Evolutionary conservation across 2,888 invertebrate species (phyloP), one percentile per base, ranked within the genome.

Genomic region (Aphidoletes aphidimyza): DNA sequence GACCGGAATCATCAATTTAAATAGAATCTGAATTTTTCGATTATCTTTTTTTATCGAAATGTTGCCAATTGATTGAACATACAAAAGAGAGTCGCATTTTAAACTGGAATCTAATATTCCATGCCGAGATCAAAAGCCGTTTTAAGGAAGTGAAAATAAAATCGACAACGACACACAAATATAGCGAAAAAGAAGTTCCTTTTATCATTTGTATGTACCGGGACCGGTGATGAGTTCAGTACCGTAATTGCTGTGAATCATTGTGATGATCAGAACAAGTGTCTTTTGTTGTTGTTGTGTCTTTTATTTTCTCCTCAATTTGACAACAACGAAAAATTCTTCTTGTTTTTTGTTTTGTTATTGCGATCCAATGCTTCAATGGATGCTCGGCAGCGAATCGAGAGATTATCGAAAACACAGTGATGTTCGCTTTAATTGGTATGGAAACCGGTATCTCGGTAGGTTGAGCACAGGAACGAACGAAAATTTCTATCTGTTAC

Each of bases 361-460:
- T 22, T 22, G 47, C 47, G 47, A 17, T 47, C 39, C 39, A 47
- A 47, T 47, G 17, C n/a, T n/a, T n/a, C n/a, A n/a, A n/a, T n/a
- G n/a, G n/a, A n/a, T n/a, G n/a, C n/a, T n/a, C 42, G 8, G 42
- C 42, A 42, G 42, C 42, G 22, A 54, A 54, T 54, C 54, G 69
- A 47, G 54, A 14, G 34, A 69, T 69, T 11, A 69, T 14, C 69
- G 34, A 69, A 69, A 69, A 69, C 30, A 30, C 34, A 1, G 19
- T 54, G 69, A 69, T 69, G 30, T 30, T 69, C 69, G 17, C 30
- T 69, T 69, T 69, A 69, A 69, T 69, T 69, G 69, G 69, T 30
- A 69, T 69, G 69, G 69, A 69, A 69, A 69, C 69, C 30, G 69
- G 69, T 69, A 3, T 69, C 17, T 69, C 69, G 69, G 34, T 30